phyloP scores from a whole-genome alignment of 2,888 invertebrate genomes.

The Adelphocoris suturalis region DNA sequence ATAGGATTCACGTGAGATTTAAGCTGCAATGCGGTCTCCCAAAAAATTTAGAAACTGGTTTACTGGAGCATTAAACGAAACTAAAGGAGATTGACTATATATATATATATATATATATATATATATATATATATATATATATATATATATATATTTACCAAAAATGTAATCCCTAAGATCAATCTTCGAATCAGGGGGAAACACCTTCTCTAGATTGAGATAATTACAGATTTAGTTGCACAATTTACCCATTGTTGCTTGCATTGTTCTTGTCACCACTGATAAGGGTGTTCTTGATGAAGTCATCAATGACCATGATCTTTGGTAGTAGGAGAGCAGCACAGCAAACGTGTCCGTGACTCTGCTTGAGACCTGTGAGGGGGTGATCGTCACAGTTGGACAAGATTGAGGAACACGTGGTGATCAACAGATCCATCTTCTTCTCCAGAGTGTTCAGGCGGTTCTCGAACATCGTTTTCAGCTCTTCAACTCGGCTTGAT shows the following conservation, averaged over 20 bases:
- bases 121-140: too few species aligned
- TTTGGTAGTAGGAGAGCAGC: conserved; percentile 70
- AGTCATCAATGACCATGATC: conserved; percentile 71
- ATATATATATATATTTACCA: too few species aligned
- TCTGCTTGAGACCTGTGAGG: conserved; percentile 55
- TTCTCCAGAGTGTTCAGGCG: conserved; percentile 72
- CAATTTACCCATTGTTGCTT: not conserved
- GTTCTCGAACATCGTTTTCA: conserved; percentile 72
- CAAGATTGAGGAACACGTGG: conserved; percentile 73
- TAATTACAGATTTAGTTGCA: too few species aligned
- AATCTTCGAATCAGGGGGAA: too few species aligned
- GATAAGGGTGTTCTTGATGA: conserved; percentile 67
- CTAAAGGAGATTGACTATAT: too few species aligned
- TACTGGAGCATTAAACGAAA: too few species aligned
- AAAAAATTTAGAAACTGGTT: too few species aligned
- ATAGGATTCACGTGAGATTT: too few species aligned
- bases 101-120: too few species aligned
- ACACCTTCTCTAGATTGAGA: too few species aligned
- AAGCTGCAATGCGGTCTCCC: too few species aligned
- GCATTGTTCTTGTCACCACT: conserved; percentile 27
- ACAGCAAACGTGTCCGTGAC: conserved; percentile 70
- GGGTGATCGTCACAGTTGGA: conserved; percentile 68
- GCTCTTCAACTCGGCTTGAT: conserved; percentile 52
- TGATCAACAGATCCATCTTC: conserved; percentile 73
- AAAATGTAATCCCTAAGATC: too few species aligned